Conservation (phyloP, 1,140 invertebrate genomes). For the Phortica variegata region DNA sequence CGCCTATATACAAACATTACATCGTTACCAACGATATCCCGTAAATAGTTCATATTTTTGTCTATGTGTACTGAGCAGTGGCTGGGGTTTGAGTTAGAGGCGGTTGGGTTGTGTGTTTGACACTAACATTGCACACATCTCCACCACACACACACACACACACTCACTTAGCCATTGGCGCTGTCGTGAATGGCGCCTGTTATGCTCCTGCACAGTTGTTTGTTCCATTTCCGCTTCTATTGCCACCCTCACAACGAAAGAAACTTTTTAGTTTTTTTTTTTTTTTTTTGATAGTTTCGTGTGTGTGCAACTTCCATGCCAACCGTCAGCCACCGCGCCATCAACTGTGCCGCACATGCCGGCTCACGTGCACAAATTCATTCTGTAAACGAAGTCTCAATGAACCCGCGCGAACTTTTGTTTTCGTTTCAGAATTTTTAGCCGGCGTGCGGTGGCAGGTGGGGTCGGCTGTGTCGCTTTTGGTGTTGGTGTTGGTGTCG, state of each 20-base stretch:
- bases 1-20: constrained; percentile 14
- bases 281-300: too few relatives aligned
- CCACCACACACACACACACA: background rate
- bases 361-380: background rate
- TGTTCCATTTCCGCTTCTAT: constrained; percentile 42
- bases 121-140: too few relatives aligned
- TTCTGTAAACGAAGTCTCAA: constrained; percentile 44
- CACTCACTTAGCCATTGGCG: background rate
- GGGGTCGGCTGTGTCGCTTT: too few relatives aligned
- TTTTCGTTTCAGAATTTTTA: constrained; percentile 35
- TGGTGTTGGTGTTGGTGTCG: too few relatives aligned
- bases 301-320: constrained; percentile 12
- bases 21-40: constrained; percentile 20
- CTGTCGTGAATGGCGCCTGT: constrained; percentile 13
- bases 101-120: too few relatives aligned
- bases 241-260: background rate
- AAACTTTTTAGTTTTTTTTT: constrained; percentile 3
- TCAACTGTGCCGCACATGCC: background rate
- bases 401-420: constrained; percentile 52
- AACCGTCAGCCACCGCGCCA: constrained; percentile 2
- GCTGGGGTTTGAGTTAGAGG: too few relatives aligned
- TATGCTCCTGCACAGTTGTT: constrained; percentile 29
- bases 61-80: too few relatives aligned
- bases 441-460: constrained; percentile 3
- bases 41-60: too few relatives aligned